These are phyloP conservation scores for Natrix natrix DNA, from an alignment of 2,797 vertebrate species.

Conservation along the genomic window DNA sequence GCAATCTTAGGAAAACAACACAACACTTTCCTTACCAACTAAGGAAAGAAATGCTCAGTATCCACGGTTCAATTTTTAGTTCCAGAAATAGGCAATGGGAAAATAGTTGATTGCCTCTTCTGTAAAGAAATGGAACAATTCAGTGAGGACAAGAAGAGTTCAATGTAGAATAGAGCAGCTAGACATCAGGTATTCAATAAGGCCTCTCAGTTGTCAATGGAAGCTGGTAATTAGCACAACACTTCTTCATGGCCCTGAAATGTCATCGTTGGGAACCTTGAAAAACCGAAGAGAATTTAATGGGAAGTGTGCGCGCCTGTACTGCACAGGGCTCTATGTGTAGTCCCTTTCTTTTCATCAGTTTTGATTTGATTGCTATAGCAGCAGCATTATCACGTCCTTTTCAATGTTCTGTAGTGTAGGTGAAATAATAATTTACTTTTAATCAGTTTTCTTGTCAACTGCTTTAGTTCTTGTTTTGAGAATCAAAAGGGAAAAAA, in stretches of 20 bases:
- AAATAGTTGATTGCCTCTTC: neutral
- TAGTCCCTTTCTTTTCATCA: neutral
- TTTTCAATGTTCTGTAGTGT: neutral
- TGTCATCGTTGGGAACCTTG: neutral
- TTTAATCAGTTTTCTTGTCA: neutral
- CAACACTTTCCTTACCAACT: neutral
- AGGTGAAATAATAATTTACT: neutral
- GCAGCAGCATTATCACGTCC: neutral
- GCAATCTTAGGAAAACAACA: neutral
- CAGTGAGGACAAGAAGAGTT: neutral
- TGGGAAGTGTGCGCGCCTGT: neutral
- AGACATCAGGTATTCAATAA: neutral
- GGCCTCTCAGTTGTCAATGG: neutral
- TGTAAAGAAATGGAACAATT: neutral
- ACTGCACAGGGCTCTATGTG: neutral
- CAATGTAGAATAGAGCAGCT: neutral
- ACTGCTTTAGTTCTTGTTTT: neutral
- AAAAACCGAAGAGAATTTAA: neutral
- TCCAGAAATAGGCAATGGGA: neutral
- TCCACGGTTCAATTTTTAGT: neutral
- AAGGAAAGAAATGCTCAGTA: neutral
- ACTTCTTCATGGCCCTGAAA: neutral
- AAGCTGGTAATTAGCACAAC: neutral
- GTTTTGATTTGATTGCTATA: neutral
- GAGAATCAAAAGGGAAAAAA: neutral